These are phyloP conservation scores for Drosophila setosimentum DNA, from an alignment of 2,888 invertebrate genomes.

Conservation along the genomic window DNA sequence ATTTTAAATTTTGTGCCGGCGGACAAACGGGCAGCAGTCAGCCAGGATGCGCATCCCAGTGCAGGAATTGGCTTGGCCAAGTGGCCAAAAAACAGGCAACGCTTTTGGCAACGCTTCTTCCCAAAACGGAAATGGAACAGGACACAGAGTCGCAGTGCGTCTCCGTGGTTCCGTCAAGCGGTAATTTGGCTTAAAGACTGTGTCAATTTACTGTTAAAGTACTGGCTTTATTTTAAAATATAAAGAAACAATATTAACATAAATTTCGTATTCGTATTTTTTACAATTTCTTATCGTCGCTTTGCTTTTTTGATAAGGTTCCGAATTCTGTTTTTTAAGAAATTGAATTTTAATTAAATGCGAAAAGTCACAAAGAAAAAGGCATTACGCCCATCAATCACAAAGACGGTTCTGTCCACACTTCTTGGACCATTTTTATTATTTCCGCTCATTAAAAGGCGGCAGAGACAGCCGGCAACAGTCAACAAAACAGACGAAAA, in stretches of 20 bases:
- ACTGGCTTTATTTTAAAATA: background rate
- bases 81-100: conserved; percentile 13
- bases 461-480: conserved; percentile 48
- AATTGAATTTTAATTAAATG: conserved; percentile 39
- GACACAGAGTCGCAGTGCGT: conserved; percentile 25
- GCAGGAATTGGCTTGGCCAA: conserved; percentile 12
- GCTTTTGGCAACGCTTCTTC: conserved; percentile 5
- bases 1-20: conserved; percentile 58
- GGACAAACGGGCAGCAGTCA: conserved; percentile 6
- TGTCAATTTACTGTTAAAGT: conserved; percentile 2
- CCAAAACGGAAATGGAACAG: conserved; percentile 46
- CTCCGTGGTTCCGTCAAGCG: conserved; percentile 4
- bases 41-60: conserved; percentile 16
- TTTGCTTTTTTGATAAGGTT: background rate
- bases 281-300: background rate
- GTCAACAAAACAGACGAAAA: conserved; percentile 41
- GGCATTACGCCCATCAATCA: conserved; percentile 54
- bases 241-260: background rate
- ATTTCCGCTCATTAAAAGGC: conserved; percentile 50
- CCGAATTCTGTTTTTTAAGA: conserved; percentile 2
- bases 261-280: conserved; percentile 19
- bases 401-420: conserved; percentile 19
- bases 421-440: conserved; percentile 1
- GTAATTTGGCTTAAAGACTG: conserved; percentile 28
- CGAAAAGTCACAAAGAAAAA: conserved; percentile 44